These are phyloP conservation scores for Ailuropoda melanoleuca DNA, from an alignment of 2,113 vertebrate genomes.

Conservation along the genomic window DNA sequence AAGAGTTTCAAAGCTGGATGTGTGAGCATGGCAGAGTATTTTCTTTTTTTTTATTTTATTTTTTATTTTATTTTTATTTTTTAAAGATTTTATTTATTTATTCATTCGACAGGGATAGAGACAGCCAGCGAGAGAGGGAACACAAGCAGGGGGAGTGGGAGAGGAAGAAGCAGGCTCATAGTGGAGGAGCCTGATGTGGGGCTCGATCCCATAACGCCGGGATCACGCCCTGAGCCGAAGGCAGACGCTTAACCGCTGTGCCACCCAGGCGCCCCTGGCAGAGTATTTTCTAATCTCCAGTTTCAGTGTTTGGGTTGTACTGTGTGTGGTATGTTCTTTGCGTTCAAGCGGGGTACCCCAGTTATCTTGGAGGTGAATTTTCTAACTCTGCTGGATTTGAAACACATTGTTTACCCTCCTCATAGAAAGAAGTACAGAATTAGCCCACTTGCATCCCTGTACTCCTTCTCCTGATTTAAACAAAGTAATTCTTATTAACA, in stretches of 20 bases:
- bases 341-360: neutral
- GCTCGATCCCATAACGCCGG: too few relatives aligned
- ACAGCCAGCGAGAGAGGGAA: too few relatives aligned
- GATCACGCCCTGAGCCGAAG: too few relatives aligned
- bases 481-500: constrained; percentile 18
- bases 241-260: too few relatives aligned
- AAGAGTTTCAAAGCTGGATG: neutral
- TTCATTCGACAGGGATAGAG: too few relatives aligned
- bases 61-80: too few relatives aligned
- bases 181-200: too few relatives aligned
- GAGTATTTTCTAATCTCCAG: constrained; percentile 16
- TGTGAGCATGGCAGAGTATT: neutral
- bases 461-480: neutral
- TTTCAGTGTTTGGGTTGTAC: neutral
- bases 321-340: neutral
- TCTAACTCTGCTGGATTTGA: neutral
- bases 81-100: too few relatives aligned
- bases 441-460: neutral
- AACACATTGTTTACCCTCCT: neutral
- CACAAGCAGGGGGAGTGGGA: too few relatives aligned
- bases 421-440: neutral
- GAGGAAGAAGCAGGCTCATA: too few relatives aligned
- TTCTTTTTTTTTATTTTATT: too few relatives aligned
- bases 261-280: too few relatives aligned
- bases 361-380: neutral